Evolutionary conservation across 1,140 invertebrate genomes (phyloP).

Genomic region (Bombus pyrosoma): DNA sequence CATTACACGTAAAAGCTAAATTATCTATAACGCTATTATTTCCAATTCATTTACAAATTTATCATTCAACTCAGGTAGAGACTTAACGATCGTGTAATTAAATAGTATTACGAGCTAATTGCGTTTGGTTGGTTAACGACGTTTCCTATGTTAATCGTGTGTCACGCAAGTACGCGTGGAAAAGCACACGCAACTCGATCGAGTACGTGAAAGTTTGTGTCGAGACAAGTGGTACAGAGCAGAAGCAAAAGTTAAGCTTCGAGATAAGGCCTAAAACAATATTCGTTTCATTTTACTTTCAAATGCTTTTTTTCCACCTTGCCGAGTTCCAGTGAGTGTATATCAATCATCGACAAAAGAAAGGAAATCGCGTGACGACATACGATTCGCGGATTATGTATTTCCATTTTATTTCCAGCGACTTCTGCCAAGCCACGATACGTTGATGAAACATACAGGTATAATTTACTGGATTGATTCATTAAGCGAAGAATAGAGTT

Average conservation of each 20-base stretch:
- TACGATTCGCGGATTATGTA: not conserved
- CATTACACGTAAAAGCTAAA: no score
- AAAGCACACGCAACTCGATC: slow-evolving; percentile 32
- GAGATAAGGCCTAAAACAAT: not conserved
- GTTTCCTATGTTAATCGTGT: slow-evolving; percentile 23
- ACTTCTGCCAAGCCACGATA: not conserved
- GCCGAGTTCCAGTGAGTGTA: not conserved
- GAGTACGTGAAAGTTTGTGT: slow-evolving; percentile 24
- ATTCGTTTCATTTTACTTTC: slow-evolving; percentile 24
- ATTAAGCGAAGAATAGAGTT: not conserved
- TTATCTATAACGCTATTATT: no score
- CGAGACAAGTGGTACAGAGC: not conserved
- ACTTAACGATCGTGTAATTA: not conserved
- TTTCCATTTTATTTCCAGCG: not conserved
- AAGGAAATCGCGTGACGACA: slow-evolving; percentile 4
- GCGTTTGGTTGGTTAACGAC: not conserved
- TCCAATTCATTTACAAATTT: no score
- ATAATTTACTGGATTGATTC: not conserved
- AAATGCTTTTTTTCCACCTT: not conserved
- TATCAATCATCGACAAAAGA: not conserved
- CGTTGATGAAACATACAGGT: not conserved
- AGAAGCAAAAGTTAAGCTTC: not conserved
- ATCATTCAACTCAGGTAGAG: not conserved
- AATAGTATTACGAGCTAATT: not conserved
- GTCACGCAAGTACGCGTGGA: slow-evolving; percentile 25